Base-by-base conservation (phyloP, 2,888 invertebrate genomes). In the Eupithecia vulgata region DNA sequence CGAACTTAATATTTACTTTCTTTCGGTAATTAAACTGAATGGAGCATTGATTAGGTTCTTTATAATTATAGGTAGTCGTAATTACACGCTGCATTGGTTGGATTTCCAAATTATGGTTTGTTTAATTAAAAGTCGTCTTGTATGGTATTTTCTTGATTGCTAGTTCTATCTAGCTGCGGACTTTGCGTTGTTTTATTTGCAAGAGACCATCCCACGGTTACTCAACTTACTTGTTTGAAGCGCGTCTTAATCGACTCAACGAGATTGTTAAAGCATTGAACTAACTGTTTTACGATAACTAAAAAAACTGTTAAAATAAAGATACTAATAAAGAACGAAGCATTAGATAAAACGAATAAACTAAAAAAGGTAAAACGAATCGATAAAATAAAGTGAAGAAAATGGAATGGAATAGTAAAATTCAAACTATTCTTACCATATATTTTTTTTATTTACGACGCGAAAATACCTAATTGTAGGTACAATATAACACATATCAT, bases 121-220 rank as follows among this genome's bases (percentile, higher is more conserved):
- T 88, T 91, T 93, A 93, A 93, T 94, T 92, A 91, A 93, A 93
- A 91, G 91, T 93, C 91, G 85, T 88, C 80, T 81, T 81, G 81
- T 65, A 82, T 84, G 84, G 85, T 84, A 88, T 87, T 88, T 87
- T 88, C 62, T n/a, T 64, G 35, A 64, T 72, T 77, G 68, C 72
- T 72, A 78, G 86, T 84, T 85, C 88, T 87, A 86, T 89, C 82
- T 80, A 68, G 34, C 64, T 57, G 45, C 75, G 79, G 84, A 85
- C 85, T 87, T 84, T 82, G 81, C 82, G 81, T 81, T 85, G 81
- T 88, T 87, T 87, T 86, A 84, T 84, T 83, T 84, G 79, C 80
- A 80, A 78, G 34, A 62, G 62, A 37, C 40, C 64, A 64, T 25
- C 40, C 64, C 40, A 64, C 34, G 59, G 30, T 15, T 34, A 21